phyloP scores from a whole-genome alignment of 2,113 vertebrate species.

The Tachysurus fulvidraco region DNA sequence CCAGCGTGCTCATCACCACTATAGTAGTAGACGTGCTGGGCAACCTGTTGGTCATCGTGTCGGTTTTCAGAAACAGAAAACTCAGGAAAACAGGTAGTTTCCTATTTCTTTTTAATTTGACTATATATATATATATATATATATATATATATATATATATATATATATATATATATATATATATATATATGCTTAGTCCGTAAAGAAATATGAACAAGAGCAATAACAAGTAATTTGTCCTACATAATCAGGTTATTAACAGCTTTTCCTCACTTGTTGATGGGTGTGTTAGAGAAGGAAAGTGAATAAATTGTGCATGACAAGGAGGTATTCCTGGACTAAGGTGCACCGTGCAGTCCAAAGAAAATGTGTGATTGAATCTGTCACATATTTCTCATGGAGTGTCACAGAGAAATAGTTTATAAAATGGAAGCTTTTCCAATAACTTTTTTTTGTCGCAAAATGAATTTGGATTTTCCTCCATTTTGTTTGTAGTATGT shows the following conservation, averaged over 20 bases:
- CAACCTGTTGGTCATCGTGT: slow-evolving; percentile 81
- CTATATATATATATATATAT: no score
- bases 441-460: neutral
- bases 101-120: neutral
- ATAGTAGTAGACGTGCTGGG: slow-evolving; percentile 79
- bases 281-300: neutral
- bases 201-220: neutral
- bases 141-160: no score
- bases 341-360: neutral
- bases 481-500: neutral
- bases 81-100: slow-evolving; percentile 80
- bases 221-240: neutral
- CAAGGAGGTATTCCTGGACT: neutral
- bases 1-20: slow-evolving; percentile 78
- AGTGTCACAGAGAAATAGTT: neutral
- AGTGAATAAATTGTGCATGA: neutral
- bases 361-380: neutral
- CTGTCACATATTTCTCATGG: neutral
- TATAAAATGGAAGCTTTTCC: neutral
- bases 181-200: neutral
- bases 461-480: neutral
- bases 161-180: no score
- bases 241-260: neutral
- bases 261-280: neutral
- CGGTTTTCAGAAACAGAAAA: slow-evolving; percentile 81